phyloP scores from a whole-genome alignment of 2,113 vertebrate species.

The Lagopus muta region DNA sequence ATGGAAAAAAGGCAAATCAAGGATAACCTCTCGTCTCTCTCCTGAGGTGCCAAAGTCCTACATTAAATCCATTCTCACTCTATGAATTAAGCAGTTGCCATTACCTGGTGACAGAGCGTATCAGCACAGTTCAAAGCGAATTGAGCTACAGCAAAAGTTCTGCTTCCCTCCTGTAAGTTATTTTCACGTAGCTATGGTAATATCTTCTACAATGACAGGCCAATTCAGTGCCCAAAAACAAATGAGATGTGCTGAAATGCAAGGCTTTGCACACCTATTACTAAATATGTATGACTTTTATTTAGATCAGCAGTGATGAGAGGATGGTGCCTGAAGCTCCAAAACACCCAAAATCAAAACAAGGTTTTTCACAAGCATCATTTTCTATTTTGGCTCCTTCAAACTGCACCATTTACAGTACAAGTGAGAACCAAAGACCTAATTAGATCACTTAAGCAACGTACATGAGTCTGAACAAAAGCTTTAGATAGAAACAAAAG shows the following conservation, averaged over 20 bases:
- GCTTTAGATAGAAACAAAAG: neutral
- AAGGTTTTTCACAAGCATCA: neutral
- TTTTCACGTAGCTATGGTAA: neutral
- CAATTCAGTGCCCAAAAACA: neutral
- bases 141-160: neutral
- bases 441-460: neutral
- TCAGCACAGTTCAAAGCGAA: neutral
- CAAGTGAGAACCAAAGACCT: neutral
- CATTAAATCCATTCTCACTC: neutral
- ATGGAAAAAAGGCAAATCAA: neutral
- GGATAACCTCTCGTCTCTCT: neutral
- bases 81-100: neutral
- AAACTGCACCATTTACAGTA: neutral
- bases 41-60: neutral
- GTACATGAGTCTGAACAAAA: neutral
- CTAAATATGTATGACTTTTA: neutral
- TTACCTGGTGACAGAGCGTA: neutral
- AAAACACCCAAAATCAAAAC: neutral
- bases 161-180: neutral
- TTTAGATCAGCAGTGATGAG: neutral
- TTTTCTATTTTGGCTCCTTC: neutral
- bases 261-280: neutral
- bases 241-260: neutral
- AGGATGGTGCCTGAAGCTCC: neutral
- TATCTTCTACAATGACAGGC: neutral